Evolutionary conservation across 2,113 vertebrate genomes (phyloP), one percentile per base, ranked within the genome.

Genomic region (Istiophorus platypterus): DNA sequence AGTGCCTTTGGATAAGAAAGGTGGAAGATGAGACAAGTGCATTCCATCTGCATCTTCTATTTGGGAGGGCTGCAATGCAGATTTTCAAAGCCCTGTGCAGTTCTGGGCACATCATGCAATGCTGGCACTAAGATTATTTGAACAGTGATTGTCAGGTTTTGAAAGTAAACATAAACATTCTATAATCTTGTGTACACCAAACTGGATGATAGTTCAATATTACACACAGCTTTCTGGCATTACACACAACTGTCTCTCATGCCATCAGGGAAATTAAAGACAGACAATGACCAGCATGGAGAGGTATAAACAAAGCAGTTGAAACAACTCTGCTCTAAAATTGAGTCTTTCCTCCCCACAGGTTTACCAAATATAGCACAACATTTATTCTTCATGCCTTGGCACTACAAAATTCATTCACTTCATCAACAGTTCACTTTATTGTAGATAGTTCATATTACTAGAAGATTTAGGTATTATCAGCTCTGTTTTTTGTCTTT

Each of bases 161-260:
- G 20, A 27, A 37, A 58, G 15, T 15, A 45, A 1, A 58, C 15
- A 37, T 31, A 45, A 67, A 41, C 37, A 24, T 76, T 76, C 37
- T 56, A 18, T 42, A 51, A 76, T 45, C 51, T 45, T 71, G 42
- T 57, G 39, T 73, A 22, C 54, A 66, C 34, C 26, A 54, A 15
- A 39, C 56, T 62, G 45, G 7, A 39, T 10, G 29, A 66, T 71
- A 18, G 57, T 3, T 5, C 42, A 5, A 7, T 13, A 4, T 9
- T 13, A 8, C 22, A 7, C 39, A 0, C 3, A 31, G 29, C 26
- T 45, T 72, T 5, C 67, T 39, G 8, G 31, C 11, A 0, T 39
- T 12, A 61, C 15, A 29, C 26, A 24, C 26, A 7, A 24, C 18
- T 37, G 7, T 3, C 8, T 24, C 29, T 29, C 24, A 7, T 17